Base-by-base conservation (phyloP, 2,888 invertebrate species). In the Spodoptera picta region DNA sequence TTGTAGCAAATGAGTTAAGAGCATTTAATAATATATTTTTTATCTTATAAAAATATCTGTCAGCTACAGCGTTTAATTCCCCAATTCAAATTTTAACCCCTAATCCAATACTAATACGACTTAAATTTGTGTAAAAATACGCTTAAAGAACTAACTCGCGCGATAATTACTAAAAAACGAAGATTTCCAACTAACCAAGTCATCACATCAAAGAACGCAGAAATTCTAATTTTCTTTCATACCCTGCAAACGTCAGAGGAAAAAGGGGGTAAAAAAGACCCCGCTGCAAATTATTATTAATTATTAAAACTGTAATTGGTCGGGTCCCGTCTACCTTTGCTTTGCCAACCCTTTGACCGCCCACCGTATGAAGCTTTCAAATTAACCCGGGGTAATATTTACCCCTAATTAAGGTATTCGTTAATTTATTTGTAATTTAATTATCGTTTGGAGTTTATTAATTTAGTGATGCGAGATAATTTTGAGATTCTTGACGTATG, bases 251-350 rank as follows among this genome's bases (percentile, higher is more conserved):
- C 27, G 44, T 53, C n/a, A n/a, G 50, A 55, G 53, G 61, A 53
- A 61, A 71, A 63, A 51, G 51, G 14, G 50, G 57, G 53, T 62
- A 53, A 61, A 71, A 63, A 53, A 54, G 57, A 62, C 65, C 63
- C 65, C 43, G 57, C 67, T 73, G 75, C 65, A 77, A 79, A 80
- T 80, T 78, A 77, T 76, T 82, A 81, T 83, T 82, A 81, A 84
- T 83, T 75, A 84, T 82, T 82, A 75, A 80, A 81, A 78, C 75
- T 75, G 73, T 83, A 84, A 84, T 84, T 84, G 83, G 82, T 80
- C 69, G 55, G 53, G 61, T 73, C 60, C 69, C 67, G 65, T 67
- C 65, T 69, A 63, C 71, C 44, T 66, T 65, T 54, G 60, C 75
- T 55, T 55, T 75, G 58, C 42, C 43, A 75, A 70, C 77, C 76